Base-by-base conservation (phyloP, 2,888 invertebrate species). In the Metalampra italica region DNA sequence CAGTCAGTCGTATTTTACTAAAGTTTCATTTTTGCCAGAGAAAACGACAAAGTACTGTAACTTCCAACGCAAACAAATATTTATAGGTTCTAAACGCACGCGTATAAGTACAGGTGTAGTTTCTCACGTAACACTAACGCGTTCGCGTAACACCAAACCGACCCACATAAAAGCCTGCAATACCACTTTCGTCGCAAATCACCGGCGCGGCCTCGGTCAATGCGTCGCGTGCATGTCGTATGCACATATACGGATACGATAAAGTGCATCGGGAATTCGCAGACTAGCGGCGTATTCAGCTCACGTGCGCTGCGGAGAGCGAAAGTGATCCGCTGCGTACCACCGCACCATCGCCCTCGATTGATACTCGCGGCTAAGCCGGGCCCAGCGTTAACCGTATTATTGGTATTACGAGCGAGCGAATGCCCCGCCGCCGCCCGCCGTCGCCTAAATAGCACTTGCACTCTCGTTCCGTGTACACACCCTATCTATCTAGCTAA, bases 141-240 rank as follows among this genome's bases (percentile, higher is more conserved):
- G 82, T 74, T 64, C 62, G 60, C 59, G 59, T 54, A 61, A 75
- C 63, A 74, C 71, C 80, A 81, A 82, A 82, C 81, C 78, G 86
- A 80, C 85, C 86, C 65, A 87, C 85, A 84, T 87, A 84, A 88
- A 88, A 86, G 87, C 57, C 75, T 81, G 88, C 79, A 83, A 78
- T 85, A 84, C 88, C 88, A 89, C 88, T 89, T 89, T 89, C 88
- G 81, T 75, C 82, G 87, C 87, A 88, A 88, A 88, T 87, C 88
- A 86, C 79, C 73, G 80, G 74, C 76, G 77, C 86, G 82, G 84
- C 84, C 86, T 88, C 88, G 88, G 88, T 87, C 87, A 86, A 78
- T 81, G 84, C 78, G 80, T 84, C 78, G 84, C 80, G 82, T 83
- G 85, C 78, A 79, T 82, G 85, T 78, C 77, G 86, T 82, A 82